A percentile compares a stretch with the other conserved stretches of the same genome.
Evolutionary conservation across 2,888 invertebrate genomes (phyloP).

Genomic region (Leptopterna dolabrata): DNA sequence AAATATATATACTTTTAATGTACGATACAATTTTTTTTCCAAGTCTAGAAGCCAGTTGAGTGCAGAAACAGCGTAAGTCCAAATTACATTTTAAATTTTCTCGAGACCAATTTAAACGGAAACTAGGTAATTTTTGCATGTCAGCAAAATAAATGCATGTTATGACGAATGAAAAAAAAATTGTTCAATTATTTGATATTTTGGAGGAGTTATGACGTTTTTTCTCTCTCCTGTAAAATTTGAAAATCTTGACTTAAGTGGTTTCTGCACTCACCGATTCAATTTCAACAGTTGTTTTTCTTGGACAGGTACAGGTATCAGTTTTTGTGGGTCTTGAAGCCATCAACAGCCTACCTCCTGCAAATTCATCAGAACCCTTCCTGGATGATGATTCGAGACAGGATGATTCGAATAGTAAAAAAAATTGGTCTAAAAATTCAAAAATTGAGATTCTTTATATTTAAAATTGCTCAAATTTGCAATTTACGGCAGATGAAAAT

Average conservation of each 20-base stretch:
- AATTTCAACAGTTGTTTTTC: too few species aligned
- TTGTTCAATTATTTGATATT: not conserved
- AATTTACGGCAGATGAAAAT: too few species aligned
- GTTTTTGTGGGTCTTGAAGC: too few species aligned
- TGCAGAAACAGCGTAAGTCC: not conserved
- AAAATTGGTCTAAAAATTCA: too few species aligned
- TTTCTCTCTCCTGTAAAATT: conserved; percentile 17
- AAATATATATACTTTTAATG: not conserved
- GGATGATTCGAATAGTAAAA: too few species aligned
- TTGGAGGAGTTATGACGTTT: not conserved
- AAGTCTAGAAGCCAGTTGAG: too few species aligned
- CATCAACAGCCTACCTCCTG: too few species aligned
- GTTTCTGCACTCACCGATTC: conserved; percentile 23
- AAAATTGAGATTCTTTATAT: too few species aligned
- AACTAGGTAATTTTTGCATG: not conserved
- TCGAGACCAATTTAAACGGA: not conserved
- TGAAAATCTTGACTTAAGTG: not conserved
- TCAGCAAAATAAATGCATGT: not conserved
- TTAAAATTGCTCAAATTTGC: too few species aligned
- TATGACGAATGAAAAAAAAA: not conserved
- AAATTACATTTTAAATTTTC: not conserved
- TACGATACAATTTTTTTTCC: not conserved
- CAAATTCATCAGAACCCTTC: too few species aligned
- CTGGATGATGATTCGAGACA: too few species aligned
- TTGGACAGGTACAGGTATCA: too few species aligned